phyloP scores from a whole-genome alignment of 1,140 invertebrate species.

The Calosoma granatense region DNA sequence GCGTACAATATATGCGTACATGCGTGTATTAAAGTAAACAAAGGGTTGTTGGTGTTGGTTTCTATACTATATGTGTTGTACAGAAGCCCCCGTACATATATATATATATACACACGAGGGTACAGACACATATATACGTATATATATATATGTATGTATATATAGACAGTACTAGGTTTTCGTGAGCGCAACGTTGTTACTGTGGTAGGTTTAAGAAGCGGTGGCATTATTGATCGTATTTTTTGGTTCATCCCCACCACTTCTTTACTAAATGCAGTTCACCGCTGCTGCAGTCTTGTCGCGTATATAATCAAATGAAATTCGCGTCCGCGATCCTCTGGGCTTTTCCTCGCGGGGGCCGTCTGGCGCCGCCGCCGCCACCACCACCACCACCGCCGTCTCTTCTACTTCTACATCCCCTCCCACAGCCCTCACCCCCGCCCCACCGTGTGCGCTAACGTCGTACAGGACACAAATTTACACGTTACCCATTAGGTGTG shows the following conservation, averaged over 20 bases:
- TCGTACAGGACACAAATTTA: not conserved
- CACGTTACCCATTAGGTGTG: not conserved
- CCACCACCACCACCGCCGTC: slow-evolving; percentile 13
- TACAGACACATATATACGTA: too few species aligned
- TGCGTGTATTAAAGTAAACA: too few species aligned
- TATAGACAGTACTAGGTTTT: too few species aligned
- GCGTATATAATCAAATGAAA: slow-evolving; percentile 9
- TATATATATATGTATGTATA: too few species aligned
- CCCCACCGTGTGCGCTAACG: not conserved
- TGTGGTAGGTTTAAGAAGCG: slow-evolving; percentile 36
- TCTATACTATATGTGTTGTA: too few species aligned
- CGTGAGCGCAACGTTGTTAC: slow-evolving; percentile 33
- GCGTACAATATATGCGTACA: too few species aligned
- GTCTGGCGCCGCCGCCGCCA: slow-evolving; percentile 17
- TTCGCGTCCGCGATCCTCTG: slow-evolving; percentile 6
- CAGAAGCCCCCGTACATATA: too few species aligned
- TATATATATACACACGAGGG: too few species aligned
- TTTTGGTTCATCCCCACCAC: slow-evolving; percentile 29
- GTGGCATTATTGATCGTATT: slow-evolving; percentile 36
- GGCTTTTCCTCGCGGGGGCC: slow-evolving; percentile 25
- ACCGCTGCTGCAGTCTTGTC: slow-evolving; percentile 7
- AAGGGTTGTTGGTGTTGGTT: too few species aligned
- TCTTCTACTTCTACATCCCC: slow-evolving; percentile 6
- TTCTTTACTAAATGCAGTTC: slow-evolving; percentile 8
- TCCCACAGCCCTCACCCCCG: not conserved